These are phyloP conservation scores for Lochmaea crataegi DNA, from an alignment of 2,888 invertebrate species.

Conservation along the genomic window DNA sequence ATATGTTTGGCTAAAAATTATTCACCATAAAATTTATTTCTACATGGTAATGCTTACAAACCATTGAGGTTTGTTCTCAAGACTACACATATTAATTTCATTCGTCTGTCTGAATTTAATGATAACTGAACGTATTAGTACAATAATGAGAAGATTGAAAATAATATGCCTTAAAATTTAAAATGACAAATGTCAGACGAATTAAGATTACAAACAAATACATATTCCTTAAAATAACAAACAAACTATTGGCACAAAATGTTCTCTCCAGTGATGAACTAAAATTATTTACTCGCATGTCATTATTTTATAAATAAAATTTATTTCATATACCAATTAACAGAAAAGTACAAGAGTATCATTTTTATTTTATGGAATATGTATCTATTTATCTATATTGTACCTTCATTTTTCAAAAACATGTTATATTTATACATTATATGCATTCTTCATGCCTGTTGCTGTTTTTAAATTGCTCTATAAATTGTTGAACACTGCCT, in stretches of 20 bases:
- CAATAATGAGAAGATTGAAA: not conserved
- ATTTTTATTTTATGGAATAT: not conserved
- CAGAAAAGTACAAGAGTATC: no score
- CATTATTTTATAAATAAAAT: no score
- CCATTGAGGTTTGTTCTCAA: no score
- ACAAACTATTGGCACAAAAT: no score
- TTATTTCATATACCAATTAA: no score
- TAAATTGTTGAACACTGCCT: conserved; percentile 30
- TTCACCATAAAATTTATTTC: not conserved
- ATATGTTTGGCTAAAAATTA: not conserved
- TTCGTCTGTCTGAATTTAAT: not conserved
- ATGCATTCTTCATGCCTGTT: conserved; percentile 18
- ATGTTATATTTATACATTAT: conserved; percentile 6
- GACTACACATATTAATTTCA: not conserved
- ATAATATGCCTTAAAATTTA: not conserved
- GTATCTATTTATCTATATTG: not conserved
- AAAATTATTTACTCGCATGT: no score
- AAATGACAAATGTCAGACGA: not conserved
- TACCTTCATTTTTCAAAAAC: no score
- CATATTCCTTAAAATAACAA: not conserved
- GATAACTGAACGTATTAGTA: not conserved
- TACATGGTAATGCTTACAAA: no score
- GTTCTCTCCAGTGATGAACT: no score
- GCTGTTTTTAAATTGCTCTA: conserved; percentile 29
- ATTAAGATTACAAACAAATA: not conserved